Evolutionary conservation across 2,888 invertebrate genomes (phyloP), one percentile per base, ranked within the genome.

Genomic region (Lasioglossum morio): DNA sequence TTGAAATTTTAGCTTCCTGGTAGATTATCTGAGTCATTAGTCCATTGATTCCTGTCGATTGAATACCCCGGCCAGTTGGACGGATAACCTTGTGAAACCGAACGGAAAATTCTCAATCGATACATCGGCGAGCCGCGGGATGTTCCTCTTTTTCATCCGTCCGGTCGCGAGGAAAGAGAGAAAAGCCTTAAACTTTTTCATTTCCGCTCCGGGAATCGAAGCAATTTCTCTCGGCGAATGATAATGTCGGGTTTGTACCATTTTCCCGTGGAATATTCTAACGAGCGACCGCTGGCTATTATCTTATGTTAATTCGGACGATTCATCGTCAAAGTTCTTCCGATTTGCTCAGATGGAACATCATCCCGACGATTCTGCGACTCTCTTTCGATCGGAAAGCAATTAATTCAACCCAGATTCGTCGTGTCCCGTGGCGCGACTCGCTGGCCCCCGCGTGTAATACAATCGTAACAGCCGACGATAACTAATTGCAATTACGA

Each of bases 401-500:
- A 85, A 87, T 89, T 77, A 79, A 70, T 73, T 72, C 80, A 87
- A 69, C 84, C 77, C 23, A 78, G 79, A 79, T 81, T 69, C 23
- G 34, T 34, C 34, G 37, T 37, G 69, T 37, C 69, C 37, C 69
- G 69, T 16, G 69, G 5, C 70, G 63, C 57, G 53, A 46, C 53
- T 57, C 70, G 77, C 69, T 46, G 57, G 23, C 30, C 37, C 30
- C 19, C 8, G 8, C 30, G 63, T 63, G 63, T 63, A 63, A 63
- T 63, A 27, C 40, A 40, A 70, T 66, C 66, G 66, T 69, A 70
- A 70, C 40, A 70, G 40, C 63, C 63, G 63, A 63, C 63, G 69
- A 60, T 85, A 85, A 85, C 73, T 83, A 85, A 83, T 83, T 77
- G 82, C 82, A 82, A 84, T 84, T 83, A 85, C 77, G 72, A 76